These are phyloP conservation scores for Alviniconcha marisindica DNA, from an alignment of 1,140 invertebrate genomes.

Conservation along the genomic window DNA sequence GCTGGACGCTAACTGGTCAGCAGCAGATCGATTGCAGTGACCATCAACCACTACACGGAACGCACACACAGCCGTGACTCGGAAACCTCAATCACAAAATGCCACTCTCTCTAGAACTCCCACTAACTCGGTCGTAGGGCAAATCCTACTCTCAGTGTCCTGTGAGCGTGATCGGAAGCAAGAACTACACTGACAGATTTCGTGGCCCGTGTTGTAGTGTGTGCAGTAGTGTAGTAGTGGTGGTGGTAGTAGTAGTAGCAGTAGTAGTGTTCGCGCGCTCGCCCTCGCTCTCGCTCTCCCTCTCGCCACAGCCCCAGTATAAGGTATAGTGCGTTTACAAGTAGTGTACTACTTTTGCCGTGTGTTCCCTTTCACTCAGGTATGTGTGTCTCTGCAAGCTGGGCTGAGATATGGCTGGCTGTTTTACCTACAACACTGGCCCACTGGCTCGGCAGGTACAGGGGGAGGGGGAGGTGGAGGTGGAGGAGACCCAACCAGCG, in stretches of 20 bases:
- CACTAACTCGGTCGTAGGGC: too few relatives aligned
- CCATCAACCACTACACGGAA: too few relatives aligned
- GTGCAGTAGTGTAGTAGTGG: background rate
- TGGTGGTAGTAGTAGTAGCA: constrained; percentile 6
- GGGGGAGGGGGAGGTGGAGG: background rate
- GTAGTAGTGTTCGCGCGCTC: background rate
- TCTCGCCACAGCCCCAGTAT: background rate
- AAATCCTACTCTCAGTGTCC: too few relatives aligned
- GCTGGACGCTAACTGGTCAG: too few relatives aligned
- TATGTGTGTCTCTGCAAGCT: background rate
- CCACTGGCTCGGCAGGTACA: background rate
- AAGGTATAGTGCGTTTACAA: too few relatives aligned
- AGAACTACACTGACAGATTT: too few relatives aligned
- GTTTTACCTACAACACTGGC: constrained; percentile 9
- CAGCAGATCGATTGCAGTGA: too few relatives aligned
- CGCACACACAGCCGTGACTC: too few relatives aligned
- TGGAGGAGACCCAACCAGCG: background rate
- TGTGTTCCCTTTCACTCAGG: constrained; percentile 24
- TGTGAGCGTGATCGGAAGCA: too few relatives aligned
- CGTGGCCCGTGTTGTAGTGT: background rate
- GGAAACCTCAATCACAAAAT: too few relatives aligned
- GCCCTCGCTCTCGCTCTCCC: background rate
- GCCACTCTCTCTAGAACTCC: too few relatives aligned
- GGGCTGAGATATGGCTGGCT: constrained; percentile 3
- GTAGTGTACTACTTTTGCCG: background rate